Evolutionary conservation across 1,140 invertebrate genomes (phyloP).

Genomic region (Littorina saxatilis): DNA sequence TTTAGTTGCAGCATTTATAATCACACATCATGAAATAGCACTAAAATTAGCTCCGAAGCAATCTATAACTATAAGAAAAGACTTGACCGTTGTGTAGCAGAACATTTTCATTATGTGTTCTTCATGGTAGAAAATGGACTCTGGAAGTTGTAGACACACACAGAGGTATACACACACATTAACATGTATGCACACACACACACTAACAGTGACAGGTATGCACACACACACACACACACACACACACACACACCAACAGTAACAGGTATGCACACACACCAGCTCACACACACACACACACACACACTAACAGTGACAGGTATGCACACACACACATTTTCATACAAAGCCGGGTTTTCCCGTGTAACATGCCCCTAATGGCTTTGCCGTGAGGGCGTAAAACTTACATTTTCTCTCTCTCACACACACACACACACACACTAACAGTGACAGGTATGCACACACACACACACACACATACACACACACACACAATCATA

Average conservation of each 20-base stretch:
- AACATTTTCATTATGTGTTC: too few relatives aligned
- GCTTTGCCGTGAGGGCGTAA: too few relatives aligned
- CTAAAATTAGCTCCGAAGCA: too few relatives aligned
- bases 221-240: neutral
- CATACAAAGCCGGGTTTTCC: too few relatives aligned
- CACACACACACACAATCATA: too few relatives aligned
- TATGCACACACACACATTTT: neutral
- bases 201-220: neutral
- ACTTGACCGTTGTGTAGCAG: too few relatives aligned
- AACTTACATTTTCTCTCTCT: too few relatives aligned
- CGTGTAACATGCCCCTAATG: too few relatives aligned
- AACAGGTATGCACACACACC: neutral
- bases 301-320: neutral
- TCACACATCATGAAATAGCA: too few relatives aligned
- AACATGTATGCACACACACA: neutral
- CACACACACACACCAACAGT: neutral
- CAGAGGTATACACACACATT: neutral
- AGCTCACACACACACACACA: neutral
- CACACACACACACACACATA: neutral
- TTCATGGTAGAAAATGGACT: too few relatives aligned
- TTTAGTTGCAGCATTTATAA: too few relatives aligned
- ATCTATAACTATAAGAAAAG: too few relatives aligned
- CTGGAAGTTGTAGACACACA: neutral
- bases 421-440: conserved; percentile 20
- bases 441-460: neutral